Base-by-base conservation (phyloP, 2,888 invertebrate species). In the Lysandra coridon region DNA sequence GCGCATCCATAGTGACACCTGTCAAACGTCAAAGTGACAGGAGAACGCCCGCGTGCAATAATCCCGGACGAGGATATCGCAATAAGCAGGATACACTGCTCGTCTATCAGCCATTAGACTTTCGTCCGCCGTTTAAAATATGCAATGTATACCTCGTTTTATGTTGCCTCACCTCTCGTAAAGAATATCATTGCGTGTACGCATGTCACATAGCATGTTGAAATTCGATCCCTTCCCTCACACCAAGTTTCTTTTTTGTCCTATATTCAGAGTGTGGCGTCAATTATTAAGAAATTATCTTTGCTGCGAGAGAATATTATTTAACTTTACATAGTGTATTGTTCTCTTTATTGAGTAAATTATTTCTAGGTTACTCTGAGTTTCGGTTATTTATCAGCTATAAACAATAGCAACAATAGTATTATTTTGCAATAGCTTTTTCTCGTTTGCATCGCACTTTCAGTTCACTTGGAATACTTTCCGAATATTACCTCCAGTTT, bases 1-100 rank as follows among this genome's bases (percentile, higher is more conserved):
- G 89, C 89, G 88, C 88, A 88, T 86, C 89, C 85, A 87, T 87
- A 86, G 88, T 92, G 94, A 93, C 93, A 94, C 92, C 92, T 93
- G 93, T 94, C 93, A 93, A 86, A 88, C 91, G 91, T 92, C 91
- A 88, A 79, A 82, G 81, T 90, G 92, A 92, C 89, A 88, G 86
- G 85, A 86, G 90, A 89, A 90, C 92, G 92, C 92, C 92, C 91
- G 92, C 88, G 89, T 88, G 88, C 86, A 86, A 90, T 89, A 89
- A 90, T 91, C 89, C 87, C 88, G 88, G 87, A 80, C 60, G 60
- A 62, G 30, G 62, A 79, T 73, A 79, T 79, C 33, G 79, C 23
- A 40, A 12, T 62, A 57, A 44, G 44, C 75, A n/a, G 44, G 74
- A 79, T 75, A 79, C 79, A 79, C 62, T 74, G 62, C 74, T 3